These are phyloP conservation scores for Notiomystis cincta DNA, from an alignment of 2,113 vertebrate species.

Conservation along the genomic window DNA sequence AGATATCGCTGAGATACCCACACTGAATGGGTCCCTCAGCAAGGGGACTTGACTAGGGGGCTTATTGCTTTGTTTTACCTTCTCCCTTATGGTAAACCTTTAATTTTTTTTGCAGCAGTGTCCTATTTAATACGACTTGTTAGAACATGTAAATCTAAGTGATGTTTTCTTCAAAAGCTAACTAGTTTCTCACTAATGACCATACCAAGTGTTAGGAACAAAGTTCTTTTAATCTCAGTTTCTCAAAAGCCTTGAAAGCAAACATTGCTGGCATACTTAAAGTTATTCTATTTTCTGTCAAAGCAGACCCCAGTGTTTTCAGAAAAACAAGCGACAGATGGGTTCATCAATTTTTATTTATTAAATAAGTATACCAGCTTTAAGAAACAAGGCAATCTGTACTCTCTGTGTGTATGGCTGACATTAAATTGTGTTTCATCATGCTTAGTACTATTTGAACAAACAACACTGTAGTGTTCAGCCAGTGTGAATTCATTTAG, in stretches of 20 bases:
- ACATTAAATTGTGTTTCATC: neutral
- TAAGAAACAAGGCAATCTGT: neutral
- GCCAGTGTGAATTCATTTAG: neutral
- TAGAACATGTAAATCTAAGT: neutral
- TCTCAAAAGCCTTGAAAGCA: neutral
- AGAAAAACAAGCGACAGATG: neutral
- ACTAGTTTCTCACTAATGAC: neutral
- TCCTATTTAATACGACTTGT: neutral
- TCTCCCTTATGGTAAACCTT: neutral
- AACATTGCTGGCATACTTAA: neutral
- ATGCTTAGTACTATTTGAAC: neutral
- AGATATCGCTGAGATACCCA: too few relatives aligned
- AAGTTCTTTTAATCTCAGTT: neutral
- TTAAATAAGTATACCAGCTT: neutral
- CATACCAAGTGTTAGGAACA: neutral
- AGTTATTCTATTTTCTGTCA: neutral
- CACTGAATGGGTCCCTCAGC: neutral
- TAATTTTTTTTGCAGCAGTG: neutral
- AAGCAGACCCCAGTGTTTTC: neutral
- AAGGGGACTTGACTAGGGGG: neutral
- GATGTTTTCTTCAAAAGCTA: neutral
- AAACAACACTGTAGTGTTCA: neutral
- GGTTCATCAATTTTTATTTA: neutral
- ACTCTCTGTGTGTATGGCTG: too few relatives aligned
- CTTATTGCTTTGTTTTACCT: neutral